Evolutionary conservation across 2,888 invertebrate species (phyloP), one percentile per base, ranked within the genome.

Genomic region (Macropis europaea): DNA sequence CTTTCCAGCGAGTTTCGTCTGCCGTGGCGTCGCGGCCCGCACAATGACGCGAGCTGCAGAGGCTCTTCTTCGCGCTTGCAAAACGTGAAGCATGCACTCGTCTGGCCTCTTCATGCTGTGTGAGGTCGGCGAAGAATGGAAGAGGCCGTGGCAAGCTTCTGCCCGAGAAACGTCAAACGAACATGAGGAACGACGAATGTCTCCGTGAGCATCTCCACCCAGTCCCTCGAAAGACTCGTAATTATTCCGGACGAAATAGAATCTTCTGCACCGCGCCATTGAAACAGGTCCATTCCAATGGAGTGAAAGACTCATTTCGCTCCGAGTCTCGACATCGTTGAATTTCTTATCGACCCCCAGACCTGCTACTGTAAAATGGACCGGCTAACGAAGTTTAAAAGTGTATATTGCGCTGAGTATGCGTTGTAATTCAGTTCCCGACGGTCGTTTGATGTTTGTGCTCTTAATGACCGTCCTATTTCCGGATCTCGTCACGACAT

Each of bases 51-150:
- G 40, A 71, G 52, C n/a, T 52, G 56, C 34, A 48, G 42, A 15
- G 36, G 61, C 67, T 61, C 75, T 67, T 71, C 66, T 71, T 67
- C 42, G 66, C 63, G 54, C 61, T 66, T 57, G 72, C 77, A 69
- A 73, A 77, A 70, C 67, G 80, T 80, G 54, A 73, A 79, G 80
- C 75, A 63, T 67, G 64, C 63, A 71, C 68, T 80, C 63, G 42
- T 62, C 48, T 54, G 52, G 40, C 59, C 62, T 68, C 72, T 76
- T 36, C 60, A 34, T 28, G 47, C 47, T 40, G 56, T 57, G 45
- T 42, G 52, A 50, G 54, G 57, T 62, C 62, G 64, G 38, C 28
- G 57, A 74, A 67, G 40, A 64, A 72, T 64, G 26, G 34, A 22
- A 13, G 17, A 9, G 53, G 17, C 26, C 22, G 19, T 32, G 42